Conservation (phyloP, 2,888 invertebrate genomes). For the Diarsia mendica region DNA sequence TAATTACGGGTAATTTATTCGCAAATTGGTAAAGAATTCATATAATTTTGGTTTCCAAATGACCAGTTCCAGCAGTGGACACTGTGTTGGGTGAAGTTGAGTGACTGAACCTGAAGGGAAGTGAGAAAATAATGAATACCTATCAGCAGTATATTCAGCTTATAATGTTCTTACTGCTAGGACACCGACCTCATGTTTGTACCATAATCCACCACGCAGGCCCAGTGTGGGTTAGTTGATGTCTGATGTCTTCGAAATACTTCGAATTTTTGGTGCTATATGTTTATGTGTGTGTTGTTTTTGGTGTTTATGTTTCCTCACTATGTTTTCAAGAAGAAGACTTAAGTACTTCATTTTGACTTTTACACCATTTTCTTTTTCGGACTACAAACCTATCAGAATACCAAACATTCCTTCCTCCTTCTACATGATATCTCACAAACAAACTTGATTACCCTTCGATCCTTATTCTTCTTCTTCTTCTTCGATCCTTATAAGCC, state of each 20-base stretch:
- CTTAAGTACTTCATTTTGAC: background rate
- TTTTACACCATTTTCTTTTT: too few species aligned
- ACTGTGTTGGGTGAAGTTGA: background rate
- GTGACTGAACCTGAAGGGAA: background rate
- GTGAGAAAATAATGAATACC: background rate
- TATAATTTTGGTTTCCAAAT: background rate
- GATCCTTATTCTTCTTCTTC: too few species aligned
- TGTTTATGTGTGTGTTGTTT: too few species aligned
- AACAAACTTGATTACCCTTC: background rate
- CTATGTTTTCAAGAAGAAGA: too few species aligned
- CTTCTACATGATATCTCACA: background rate
- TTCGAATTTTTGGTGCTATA: too few species aligned
- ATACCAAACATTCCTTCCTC: conserved; percentile 3
- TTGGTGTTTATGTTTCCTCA: too few species aligned
- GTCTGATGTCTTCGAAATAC: too few species aligned
- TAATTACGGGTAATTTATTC: background rate
- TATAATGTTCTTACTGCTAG: too few species aligned
- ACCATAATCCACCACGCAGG: too few species aligned
- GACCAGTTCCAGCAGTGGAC: background rate
- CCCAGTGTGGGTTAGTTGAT: too few species aligned
- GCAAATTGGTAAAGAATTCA: background rate
- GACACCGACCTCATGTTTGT: too few species aligned
- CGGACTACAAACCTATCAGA: background rate
- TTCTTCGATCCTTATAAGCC: background rate
- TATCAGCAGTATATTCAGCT: background rate